A percentile compares a stretch with the other conserved stretches of the same genome.
Evolutionary conservation across 2,888 invertebrate genomes (phyloP).

Genomic region (Brachypalpus laphriformis): DNA sequence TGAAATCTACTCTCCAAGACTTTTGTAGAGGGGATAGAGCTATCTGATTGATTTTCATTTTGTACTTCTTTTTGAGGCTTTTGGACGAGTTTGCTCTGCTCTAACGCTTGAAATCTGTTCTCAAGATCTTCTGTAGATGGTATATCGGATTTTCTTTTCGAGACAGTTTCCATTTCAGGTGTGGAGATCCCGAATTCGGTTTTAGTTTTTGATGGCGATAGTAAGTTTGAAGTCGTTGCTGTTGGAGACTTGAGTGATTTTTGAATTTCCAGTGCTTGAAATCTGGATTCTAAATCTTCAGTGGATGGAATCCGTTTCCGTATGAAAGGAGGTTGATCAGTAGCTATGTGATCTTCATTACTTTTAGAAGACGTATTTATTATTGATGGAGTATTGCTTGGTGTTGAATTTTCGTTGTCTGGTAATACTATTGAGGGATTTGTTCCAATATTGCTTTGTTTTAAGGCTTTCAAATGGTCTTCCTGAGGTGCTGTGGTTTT

Average conservation of each 20-base stretch:
- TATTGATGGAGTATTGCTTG: not conserved
- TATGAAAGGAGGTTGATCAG: constrained; percentile 25
- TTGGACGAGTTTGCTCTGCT: constrained; percentile 48
- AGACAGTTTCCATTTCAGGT: not conserved
- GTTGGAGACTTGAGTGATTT: constrained; percentile 60
- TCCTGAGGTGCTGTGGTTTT: constrained; percentile 1
- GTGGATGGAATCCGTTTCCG: constrained; percentile 76
- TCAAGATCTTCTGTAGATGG: constrained; percentile 80
- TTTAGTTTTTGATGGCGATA: constrained; percentile 34
- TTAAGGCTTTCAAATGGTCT: not conserved
- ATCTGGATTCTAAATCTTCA: constrained; percentile 79
- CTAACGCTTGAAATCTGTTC: constrained; percentile 79
- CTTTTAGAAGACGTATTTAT: not conserved
- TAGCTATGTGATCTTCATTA: constrained; percentile 18
- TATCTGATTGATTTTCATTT: not conserved
- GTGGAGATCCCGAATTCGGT: not conserved
- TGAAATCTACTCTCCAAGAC: constrained; percentile 35
- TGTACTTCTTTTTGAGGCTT: constrained; percentile 33
- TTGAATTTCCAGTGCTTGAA: constrained; percentile 75
- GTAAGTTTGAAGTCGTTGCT: constrained; percentile 46
- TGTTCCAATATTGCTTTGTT: not conserved
- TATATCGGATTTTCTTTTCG: constrained; percentile 73
- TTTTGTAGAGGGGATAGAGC: constrained; percentile 6
- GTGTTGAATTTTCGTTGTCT: constrained; percentile 4
- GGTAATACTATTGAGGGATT: constrained; percentile 27